These are phyloP conservation scores for Schlechtendalia chinensis DNA, from an alignment of 1,140 invertebrate genomes.

Conservation along the genomic window DNA sequence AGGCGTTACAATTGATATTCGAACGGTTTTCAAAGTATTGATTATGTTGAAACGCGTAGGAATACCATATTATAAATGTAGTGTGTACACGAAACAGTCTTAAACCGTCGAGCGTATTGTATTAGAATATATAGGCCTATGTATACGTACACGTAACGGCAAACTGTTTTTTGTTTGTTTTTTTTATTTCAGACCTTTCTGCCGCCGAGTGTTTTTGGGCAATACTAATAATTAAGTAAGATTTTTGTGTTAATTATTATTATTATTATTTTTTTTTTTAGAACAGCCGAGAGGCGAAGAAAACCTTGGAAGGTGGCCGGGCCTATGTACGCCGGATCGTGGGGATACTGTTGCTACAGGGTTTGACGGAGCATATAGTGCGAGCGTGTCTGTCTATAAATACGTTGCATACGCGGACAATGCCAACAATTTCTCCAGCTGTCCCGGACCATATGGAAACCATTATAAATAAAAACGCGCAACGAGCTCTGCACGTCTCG, in stretches of 20 bases:
- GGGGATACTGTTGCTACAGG: background rate
- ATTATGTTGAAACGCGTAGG: too few relatives aligned
- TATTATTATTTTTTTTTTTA: constrained; percentile 13
- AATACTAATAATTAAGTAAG: background rate
- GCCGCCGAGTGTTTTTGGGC: background rate
- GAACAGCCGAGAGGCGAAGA: background rate
- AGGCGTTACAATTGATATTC: too few relatives aligned
- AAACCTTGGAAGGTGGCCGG: background rate
- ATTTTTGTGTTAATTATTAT: background rate
- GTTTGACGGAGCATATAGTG: background rate
- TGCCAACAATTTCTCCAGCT: constrained; percentile 49
- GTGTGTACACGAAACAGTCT: too few relatives aligned
- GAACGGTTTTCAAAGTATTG: too few relatives aligned
- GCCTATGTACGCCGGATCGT: background rate
- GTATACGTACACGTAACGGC: background rate
- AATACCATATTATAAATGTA: too few relatives aligned
- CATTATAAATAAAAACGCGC: constrained; percentile 47
- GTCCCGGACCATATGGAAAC: constrained; percentile 43
- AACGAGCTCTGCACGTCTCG: constrained; percentile 34
- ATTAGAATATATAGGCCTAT: too few relatives aligned
- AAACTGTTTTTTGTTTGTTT: background rate
- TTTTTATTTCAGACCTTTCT: background rate
- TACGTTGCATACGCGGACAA: constrained; percentile 4
- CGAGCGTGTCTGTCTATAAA: constrained; percentile 13
- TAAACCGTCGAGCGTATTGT: too few relatives aligned